Evolutionary conservation across 2,797 vertebrate genomes (phyloP).

Genomic region (Graptemys geographica): DNA sequence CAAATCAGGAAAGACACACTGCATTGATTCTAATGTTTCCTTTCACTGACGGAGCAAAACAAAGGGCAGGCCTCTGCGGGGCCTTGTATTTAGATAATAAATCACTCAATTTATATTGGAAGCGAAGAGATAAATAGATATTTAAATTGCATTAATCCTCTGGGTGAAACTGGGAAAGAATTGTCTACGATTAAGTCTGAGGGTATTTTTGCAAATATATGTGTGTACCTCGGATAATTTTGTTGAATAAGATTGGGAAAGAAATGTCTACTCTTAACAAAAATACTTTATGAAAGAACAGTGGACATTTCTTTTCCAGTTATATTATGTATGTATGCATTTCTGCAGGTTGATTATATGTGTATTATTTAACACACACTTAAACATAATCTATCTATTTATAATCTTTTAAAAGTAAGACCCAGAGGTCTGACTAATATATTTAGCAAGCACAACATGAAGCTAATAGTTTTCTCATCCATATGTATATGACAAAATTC

Average conservation of each 20-base stretch:
- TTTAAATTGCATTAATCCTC: neutral
- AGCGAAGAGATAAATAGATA: slow-evolving; percentile 14
- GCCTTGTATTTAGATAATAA: slow-evolving; percentile 6
- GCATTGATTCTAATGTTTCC: slow-evolving; percentile 33
- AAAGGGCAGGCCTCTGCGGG: neutral
- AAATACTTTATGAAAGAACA: neutral
- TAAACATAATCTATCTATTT: too few species aligned
- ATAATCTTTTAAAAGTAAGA: slow-evolving; percentile 24
- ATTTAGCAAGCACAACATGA: slow-evolving; percentile 6
- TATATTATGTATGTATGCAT: fast-evolving
- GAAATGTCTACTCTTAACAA: neutral
- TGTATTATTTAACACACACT: neutral
- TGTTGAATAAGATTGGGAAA: neutral
- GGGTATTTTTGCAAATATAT: neutral
- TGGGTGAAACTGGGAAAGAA: neutral
- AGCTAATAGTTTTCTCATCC: slow-evolving; percentile 45
- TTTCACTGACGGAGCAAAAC: slow-evolving; percentile 9
- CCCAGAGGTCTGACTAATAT: slow-evolving; percentile 23
- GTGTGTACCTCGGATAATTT: fast-evolving
- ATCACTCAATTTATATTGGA: slow-evolving; percentile 38
- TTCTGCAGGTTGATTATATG: neutral
- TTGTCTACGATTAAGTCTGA: neutral
- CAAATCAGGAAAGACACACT: slow-evolving; percentile 35
- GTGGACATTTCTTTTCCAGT: neutral
- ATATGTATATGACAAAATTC: neutral